These are phyloP conservation scores for Centroberyx gerrardi DNA, from an alignment of 2,797 vertebrate species.

Conservation along the genomic window DNA sequence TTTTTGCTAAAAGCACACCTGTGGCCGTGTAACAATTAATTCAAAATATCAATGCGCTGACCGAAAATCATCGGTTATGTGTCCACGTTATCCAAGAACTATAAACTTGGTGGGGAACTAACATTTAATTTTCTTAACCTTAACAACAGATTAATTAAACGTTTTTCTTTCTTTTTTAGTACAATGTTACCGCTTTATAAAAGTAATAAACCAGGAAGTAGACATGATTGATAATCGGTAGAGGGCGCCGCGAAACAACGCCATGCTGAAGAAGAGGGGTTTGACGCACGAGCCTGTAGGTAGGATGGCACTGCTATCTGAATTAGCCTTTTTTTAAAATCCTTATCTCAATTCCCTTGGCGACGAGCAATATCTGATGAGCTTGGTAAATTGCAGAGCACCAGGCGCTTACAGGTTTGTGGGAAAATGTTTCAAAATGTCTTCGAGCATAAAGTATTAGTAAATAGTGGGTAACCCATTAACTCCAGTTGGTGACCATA, in stretches of 20 bases:
- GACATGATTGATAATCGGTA: conserved; percentile 7
- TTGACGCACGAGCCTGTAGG: not conserved
- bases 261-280: not conserved
- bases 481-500: no score
- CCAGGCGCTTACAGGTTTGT: not conserved
- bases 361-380: not conserved
- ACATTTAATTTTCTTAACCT: no score
- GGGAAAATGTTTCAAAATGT: no score
- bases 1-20: not conserved
- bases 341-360: no score
- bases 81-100: no score
- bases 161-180: no score
- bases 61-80: no score
- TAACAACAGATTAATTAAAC: no score
- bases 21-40: conserved; percentile 6
- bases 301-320: not conserved
- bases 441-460: no score
- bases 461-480: no score
- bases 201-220: not conserved
- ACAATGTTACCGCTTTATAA: no score
- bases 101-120: no score
- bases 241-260: conserved; percentile 46
- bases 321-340: not conserved
- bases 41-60: conserved; percentile 17
- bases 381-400: not conserved